Base-by-base conservation (phyloP, 2,797 vertebrate species). In the Philypnodon macrostomus region DNA sequence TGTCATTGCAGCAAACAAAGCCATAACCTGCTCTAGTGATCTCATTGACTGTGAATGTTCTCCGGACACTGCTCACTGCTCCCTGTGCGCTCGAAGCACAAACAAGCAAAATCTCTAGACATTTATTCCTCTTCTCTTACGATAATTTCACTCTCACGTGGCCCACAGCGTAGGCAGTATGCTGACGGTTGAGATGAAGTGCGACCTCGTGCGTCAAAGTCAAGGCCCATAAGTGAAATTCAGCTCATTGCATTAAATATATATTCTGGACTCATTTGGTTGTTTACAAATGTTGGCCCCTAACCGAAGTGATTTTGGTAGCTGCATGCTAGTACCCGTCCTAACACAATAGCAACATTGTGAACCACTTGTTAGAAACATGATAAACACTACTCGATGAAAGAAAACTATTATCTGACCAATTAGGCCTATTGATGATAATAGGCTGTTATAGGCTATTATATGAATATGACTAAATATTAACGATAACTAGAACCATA, bases 11-110 rank as follows among this genome's bases (percentile, higher is more conserved):
- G 56, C 55, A 49, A 63, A 62, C 29, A 64, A 65, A 75, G 70
- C 51, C 40, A 51, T 62, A 66, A 75, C 68, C 67, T 77, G 56
- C 3, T 63, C 42, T 39, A 66, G 63, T 80, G 74, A 77, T 67
- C 70, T 82, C 73, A 79, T 44, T 67, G 70, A 79, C 75, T 76
- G 68, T 55, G 74, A 73, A 80, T 77, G 64, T 70, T 61, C 58
- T 62, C 10, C 14, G 41, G 26, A 44, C 41, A 30, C 10, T 21
- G 13, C 39, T 15, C 23, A n/a, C 39, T 42, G 23, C 23, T 42
- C 39, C 39, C 41, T 11, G 15, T 16, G 26, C 40, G 26, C 40
- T 8, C 21, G 8, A n/a, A 29, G 11, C 40, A 29, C 40, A 42
- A 42, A 42, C 24, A 44, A 19, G 10, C 11, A 5, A 17, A 44